These are phyloP conservation scores for Platynereis dumerilii DNA, from an alignment of 2,888 invertebrate species.

Conservation along the genomic window DNA sequence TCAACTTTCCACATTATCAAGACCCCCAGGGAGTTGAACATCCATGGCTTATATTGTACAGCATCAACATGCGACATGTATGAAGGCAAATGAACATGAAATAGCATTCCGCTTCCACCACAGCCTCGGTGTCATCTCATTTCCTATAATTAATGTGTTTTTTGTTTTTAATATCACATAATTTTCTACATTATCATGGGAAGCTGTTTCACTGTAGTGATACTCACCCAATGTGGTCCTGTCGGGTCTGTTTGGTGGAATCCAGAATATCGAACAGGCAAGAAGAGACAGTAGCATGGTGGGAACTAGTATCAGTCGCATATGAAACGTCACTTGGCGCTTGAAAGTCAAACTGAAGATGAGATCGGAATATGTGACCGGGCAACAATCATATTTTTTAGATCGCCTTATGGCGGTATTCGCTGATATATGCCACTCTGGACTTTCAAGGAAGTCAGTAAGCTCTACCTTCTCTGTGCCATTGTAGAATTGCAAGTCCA, in stretches of 20 bases:
- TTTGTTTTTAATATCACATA: no score
- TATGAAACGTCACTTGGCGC: constrained; percentile 2
- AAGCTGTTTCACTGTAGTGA: no score
- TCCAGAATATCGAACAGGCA: neutral
- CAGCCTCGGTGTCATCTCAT: no score
- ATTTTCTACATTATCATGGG: no score
- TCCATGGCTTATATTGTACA: no score
- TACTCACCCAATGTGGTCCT: constrained; percentile 2
- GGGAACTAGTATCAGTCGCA: constrained; percentile 5
- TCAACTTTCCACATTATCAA: no score
- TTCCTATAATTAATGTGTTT: no score
- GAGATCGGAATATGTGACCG: neutral
- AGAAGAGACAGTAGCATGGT: neutral
- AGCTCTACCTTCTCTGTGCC: neutral
- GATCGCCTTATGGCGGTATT: neutral
- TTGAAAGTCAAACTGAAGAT: neutral
- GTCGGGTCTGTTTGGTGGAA: constrained; percentile 7
- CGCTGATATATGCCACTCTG: neutral
- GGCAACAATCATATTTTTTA: neutral
- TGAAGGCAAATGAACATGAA: no score
- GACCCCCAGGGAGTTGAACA: no score
- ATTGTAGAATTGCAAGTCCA: neutral
- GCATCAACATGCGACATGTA: no score
- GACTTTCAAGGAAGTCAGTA: neutral
- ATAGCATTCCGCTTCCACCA: no score